Conservation (phyloP, 2,113 vertebrate genomes). For the Machaerirhynchus nigripectus region DNA sequence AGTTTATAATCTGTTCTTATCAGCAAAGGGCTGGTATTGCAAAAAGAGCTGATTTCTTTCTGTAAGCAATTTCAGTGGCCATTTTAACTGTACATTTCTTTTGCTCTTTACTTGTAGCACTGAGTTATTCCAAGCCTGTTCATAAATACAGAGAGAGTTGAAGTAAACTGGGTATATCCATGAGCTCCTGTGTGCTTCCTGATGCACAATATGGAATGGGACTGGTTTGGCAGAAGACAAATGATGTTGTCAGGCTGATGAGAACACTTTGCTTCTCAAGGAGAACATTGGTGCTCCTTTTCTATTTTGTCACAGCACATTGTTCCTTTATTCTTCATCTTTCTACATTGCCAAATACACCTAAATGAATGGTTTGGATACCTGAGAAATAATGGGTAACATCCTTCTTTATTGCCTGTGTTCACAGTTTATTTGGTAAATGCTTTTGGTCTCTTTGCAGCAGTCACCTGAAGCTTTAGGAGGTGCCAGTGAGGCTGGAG, state of each 20-base stretch:
- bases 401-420: neutral
- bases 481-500: neutral
- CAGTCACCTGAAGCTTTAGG: neutral
- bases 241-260: neutral
- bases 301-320: neutral
- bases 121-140: neutral
- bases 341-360: neutral
- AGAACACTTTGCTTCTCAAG: neutral
- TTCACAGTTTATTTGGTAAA: neutral
- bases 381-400: neutral
- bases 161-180: neutral
- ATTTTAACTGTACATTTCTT: neutral
- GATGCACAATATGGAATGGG: neutral
- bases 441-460: neutral
- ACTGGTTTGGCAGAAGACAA: neutral
- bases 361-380: neutral
- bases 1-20: neutral
- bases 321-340: conserved; percentile 17
- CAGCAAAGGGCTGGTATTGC: neutral
- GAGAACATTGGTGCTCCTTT: neutral
- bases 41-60: neutral
- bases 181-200: neutral
- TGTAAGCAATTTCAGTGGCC: neutral
- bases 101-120: neutral
- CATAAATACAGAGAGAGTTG: neutral